Percentiles rank a stretch among this genome's conserved stretches.
Evolutionary conservation across 2,113 vertebrate genomes (phyloP).

Genomic region (Limanda limanda): DNA sequence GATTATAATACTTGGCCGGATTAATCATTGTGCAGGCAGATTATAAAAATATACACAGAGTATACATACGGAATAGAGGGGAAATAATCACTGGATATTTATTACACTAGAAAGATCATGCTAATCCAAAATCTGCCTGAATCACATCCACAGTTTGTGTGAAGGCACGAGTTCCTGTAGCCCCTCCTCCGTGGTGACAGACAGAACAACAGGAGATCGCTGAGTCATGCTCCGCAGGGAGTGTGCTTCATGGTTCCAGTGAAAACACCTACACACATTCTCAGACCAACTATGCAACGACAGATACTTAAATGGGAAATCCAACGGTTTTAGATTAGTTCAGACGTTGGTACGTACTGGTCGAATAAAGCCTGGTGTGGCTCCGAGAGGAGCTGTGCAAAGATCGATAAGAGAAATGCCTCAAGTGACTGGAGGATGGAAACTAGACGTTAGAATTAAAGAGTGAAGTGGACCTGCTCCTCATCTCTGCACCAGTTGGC

Average conservation of each 20-base stretch:
- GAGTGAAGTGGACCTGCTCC: no score
- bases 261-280: conserved; percentile 47
- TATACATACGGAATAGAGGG: conserved; percentile 53
- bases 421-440: neutral
- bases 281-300: conserved; percentile 8
- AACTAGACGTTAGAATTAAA: neutral
- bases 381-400: conserved; percentile 3
- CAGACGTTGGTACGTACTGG: neutral
- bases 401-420: neutral
- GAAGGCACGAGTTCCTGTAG: conserved; percentile 73
- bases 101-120: conserved; percentile 63
- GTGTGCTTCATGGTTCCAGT: conserved; percentile 69
- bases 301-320: conserved; percentile 13
- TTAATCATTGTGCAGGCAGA: conserved; percentile 75
- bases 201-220: conserved; percentile 67
- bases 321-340: neutral
- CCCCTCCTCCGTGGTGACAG: conserved; percentile 63
- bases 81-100: conserved; percentile 41
- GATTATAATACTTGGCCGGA: conserved; percentile 78
- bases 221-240: conserved; percentile 61
- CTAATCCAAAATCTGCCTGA: conserved; percentile 62
- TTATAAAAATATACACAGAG: conserved; percentile 75
- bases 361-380: neutral
- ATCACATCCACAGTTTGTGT: conserved; percentile 64
- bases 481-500: no score